phyloP scores from a whole-genome alignment of 92 coral and sea anemone genomes.

The Palythoa grandis region DNA sequence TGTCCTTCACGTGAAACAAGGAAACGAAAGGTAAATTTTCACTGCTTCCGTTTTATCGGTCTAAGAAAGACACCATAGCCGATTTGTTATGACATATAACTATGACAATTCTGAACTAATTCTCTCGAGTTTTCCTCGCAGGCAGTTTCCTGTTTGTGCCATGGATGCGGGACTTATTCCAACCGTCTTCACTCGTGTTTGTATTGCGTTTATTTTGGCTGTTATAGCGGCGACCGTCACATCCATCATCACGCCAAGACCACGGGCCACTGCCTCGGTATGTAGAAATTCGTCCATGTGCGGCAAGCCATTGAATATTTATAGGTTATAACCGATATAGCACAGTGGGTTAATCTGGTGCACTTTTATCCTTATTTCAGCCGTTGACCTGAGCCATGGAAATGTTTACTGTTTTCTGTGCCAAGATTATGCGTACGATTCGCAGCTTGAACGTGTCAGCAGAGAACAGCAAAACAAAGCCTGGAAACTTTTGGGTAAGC shows the following conservation, averaged over 20 bases:
- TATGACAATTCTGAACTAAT: not conserved
- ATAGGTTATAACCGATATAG: slow-evolving; percentile 11
- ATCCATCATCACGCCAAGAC: slow-evolving; percentile 92
- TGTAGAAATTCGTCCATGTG: slow-evolving; percentile 47
- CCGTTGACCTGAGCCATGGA: slow-evolving; percentile 92
- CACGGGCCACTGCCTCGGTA: slow-evolving; percentile 92
- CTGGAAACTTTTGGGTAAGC: slow-evolving; percentile 85
- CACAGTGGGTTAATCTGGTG: not conserved
- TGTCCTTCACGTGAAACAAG: slow-evolving; percentile 92
- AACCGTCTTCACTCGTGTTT: slow-evolving; percentile 95
- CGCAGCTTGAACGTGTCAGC: slow-evolving; percentile 82
- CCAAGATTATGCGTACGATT: slow-evolving; percentile 88
- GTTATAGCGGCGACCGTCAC: slow-evolving; percentile 96
- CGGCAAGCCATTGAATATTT: slow-evolving; percentile 1
- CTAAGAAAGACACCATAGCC: not conserved
- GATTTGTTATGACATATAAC: slow-evolving; percentile 16
- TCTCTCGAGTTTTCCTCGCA: slow-evolving; percentile 51
- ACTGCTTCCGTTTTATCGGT: slow-evolving; percentile 39
- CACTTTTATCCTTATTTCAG: slow-evolving; percentile 52
- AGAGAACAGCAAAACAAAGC: slow-evolving; percentile 78
- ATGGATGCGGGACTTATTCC: slow-evolving; percentile 94
- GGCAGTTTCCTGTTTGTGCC: slow-evolving; percentile 86
- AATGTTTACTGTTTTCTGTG: slow-evolving; percentile 88
- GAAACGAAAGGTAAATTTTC: slow-evolving; percentile 88
- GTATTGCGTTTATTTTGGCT: slow-evolving; percentile 96